These are phyloP conservation scores for Schizotus pectinicornis DNA, from an alignment of 2,888 invertebrate species.

Conservation along the genomic window DNA sequence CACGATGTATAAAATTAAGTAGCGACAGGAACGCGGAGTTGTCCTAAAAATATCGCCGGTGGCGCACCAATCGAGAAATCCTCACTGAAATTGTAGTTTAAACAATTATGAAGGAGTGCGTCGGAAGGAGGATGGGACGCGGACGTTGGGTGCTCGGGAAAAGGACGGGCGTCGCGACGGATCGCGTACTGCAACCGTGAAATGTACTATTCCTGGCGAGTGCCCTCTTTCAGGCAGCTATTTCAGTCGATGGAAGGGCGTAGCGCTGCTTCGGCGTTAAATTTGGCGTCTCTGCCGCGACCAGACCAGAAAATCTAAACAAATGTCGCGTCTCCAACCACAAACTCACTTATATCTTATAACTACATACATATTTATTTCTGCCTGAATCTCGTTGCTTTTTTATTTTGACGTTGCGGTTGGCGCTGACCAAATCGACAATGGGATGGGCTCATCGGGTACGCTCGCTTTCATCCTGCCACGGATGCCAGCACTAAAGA, in stretches of 20 bases:
- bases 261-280: constrained; percentile 47
- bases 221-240: constrained; percentile 53
- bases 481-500: no score
- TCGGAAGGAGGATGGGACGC: constrained; percentile 22
- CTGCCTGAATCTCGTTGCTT: constrained; percentile 2
- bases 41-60: constrained; percentile 48
- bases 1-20: constrained; percentile 50
- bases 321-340: constrained; percentile 51
- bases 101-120: constrained; percentile 43
- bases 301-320: constrained; percentile 54
- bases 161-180: constrained; percentile 26
- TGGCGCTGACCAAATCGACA: no score
- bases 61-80: constrained; percentile 50
- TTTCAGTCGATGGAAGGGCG: constrained; percentile 49
- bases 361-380: constrained; percentile 34
- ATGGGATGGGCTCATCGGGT: no score
- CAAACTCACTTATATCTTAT: constrained; percentile 48
- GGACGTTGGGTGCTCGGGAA: constrained; percentile 6
- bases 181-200: constrained; percentile 38
- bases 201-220: constrained; percentile 49
- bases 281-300: constrained; percentile 54
- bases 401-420: no score
- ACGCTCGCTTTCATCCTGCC: no score
- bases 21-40: constrained; percentile 48
- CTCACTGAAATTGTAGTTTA: constrained; percentile 44